Base-by-base conservation (phyloP, 2,797 vertebrate species). In the Crossoptilon crossoptilon region DNA sequence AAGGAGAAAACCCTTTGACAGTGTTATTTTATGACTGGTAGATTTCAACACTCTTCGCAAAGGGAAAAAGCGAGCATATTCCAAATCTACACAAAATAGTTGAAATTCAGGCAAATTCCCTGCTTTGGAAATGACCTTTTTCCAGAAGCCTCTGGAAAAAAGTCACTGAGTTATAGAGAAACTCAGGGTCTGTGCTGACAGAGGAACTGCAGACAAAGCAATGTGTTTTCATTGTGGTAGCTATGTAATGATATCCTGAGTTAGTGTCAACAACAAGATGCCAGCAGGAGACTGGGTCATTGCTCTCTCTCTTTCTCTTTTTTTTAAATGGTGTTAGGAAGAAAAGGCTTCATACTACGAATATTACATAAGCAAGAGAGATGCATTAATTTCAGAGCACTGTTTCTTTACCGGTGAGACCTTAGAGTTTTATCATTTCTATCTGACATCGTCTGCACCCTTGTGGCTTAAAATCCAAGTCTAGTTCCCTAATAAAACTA, bases 341-440 rank as follows among this genome's bases (percentile, higher is more conserved):
- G 27, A 56, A 79, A 84, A 83, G 4, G 2, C 17, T 66, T 68
- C 15, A 14, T 75, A 53, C 11, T 75, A 48, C 4, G 72, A 59
- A 77, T 87, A 76, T 24, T 82, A 93, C 63, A 7, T 84, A 33
- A 33, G 23, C 39, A n/a, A 78, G 56, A 74, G 21, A 80, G 27
- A 58, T 24, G 74, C 8, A 16, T 84, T 77, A 58, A 23, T 35
- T 33, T 60, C 13, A 73, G 11, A 53, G 35, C 6, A 10, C 23
- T 39, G 23, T 60, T 88, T 92, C 91, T 80, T 37, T 16, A 74
- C 24, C 37, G 56, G n/a, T 10, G 19, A 84, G 63, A 70, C 84
- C 72, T 68, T 88, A 86, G 93, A 77, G 33, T 77, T 66, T 81
- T 69, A 62, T 62, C 2, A 62, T 93, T 92, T 94, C 37, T n/a